Evolutionary conservation across 2,797 vertebrate species (phyloP).

Genomic region (Sphenodon punctatus): DNA sequence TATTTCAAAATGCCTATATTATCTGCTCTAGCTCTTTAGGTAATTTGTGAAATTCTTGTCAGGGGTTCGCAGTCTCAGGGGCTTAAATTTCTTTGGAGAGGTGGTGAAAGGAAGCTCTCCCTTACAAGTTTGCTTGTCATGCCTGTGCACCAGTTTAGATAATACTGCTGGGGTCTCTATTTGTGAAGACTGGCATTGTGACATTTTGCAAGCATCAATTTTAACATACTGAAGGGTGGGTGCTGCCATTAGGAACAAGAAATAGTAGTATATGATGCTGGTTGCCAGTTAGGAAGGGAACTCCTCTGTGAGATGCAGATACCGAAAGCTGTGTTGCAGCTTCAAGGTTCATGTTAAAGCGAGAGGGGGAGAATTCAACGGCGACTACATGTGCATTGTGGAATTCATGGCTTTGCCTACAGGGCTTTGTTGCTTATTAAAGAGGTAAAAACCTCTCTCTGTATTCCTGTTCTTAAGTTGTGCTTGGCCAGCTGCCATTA

Average conservation of each 20-base stretch:
- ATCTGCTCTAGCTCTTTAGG: neutral
- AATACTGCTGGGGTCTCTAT: neutral
- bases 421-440: neutral
- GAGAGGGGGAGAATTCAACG: too few species aligned
- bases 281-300: too few species aligned
- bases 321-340: too few species aligned
- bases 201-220: too few species aligned
- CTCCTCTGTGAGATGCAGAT: too few species aligned
- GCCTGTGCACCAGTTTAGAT: neutral
- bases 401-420: neutral
- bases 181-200: too few species aligned
- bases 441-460: neutral
- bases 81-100: neutral
- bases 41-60: neutral
- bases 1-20: neutral
- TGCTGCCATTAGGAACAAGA: too few species aligned
- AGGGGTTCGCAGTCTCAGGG: neutral
- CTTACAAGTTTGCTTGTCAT: accelerated
- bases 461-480: neutral
- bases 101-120: neutral
- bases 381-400: too few species aligned
- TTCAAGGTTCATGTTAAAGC: too few species aligned
- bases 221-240: too few species aligned
- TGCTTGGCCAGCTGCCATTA: neutral
- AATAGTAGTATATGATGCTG: too few species aligned